Conservation (phyloP, 2,888 invertebrate genomes). For the Myathropa florea region DNA sequence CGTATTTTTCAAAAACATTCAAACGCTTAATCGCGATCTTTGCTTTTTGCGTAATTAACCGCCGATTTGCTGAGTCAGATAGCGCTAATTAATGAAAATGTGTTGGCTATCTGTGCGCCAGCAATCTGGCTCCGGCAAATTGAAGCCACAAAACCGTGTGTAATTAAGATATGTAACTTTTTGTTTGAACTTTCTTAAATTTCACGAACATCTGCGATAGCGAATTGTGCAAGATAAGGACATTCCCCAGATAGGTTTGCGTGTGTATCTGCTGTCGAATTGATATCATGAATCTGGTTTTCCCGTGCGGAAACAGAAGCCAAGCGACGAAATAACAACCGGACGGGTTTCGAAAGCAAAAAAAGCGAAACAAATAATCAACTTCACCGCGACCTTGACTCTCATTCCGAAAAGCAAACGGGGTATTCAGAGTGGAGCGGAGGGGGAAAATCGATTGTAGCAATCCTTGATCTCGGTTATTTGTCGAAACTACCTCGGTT, state of each 20-base stretch:
- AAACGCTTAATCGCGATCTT: not conserved
- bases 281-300: not conserved
- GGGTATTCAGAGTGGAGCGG: not conserved
- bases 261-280: too few relatives aligned
- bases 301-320: not conserved
- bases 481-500: slow-evolving; percentile 25
- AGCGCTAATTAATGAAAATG: not conserved
- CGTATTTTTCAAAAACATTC: not conserved
- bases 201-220: not conserved
- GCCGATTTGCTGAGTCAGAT: not conserved
- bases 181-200: not conserved
- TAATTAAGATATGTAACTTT: not conserved
- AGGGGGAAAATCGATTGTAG: slow-evolving; percentile 28
- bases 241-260: not conserved
- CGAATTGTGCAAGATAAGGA: not conserved
- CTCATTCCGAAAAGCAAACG: not conserved
- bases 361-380: too few relatives aligned
- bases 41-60: slow-evolving; percentile 13
- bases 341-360: not conserved
- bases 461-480: slow-evolving; percentile 44
- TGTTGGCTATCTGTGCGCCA: not conserved
- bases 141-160: not conserved
- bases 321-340: not conserved
- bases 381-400: slow-evolving; percentile 32
- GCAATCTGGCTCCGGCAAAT: not conserved